phyloP scores from a whole-genome alignment of 2,888 invertebrate species.

The Cheilosia impressa region DNA sequence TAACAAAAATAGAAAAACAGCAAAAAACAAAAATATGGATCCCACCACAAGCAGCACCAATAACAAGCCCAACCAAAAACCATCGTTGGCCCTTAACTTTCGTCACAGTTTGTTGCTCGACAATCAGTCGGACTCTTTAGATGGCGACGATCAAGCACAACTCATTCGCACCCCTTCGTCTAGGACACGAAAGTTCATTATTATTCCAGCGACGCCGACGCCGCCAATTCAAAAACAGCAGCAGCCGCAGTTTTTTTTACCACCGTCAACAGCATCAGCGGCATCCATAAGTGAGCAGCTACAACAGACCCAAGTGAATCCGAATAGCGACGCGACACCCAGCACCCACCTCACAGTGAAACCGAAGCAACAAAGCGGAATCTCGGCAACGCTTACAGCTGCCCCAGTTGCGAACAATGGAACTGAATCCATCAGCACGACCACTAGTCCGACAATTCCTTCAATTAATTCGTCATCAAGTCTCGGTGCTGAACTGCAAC shows the following conservation, averaged over 20 bases:
- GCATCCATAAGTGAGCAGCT: slow-evolving; percentile 63
- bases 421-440: slow-evolving; percentile 59
- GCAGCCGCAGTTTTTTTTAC: slow-evolving; percentile 25
- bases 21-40: slow-evolving; percentile 62
- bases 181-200: slow-evolving; percentile 82
- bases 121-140: slow-evolving; percentile 80
- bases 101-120: slow-evolving; percentile 81
- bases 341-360: slow-evolving; percentile 38
- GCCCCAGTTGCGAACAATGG: slow-evolving; percentile 41
- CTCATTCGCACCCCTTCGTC: slow-evolving; percentile 80
- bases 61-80: slow-evolving; percentile 55
- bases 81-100: slow-evolving; percentile 69
- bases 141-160: slow-evolving; percentile 80
- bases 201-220: slow-evolving; percentile 81
- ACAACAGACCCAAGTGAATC: slow-evolving; percentile 23
- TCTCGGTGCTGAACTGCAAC: slow-evolving; percentile 78
- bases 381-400: slow-evolving; percentile 30
- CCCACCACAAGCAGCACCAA: slow-evolving; percentile 40
- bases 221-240: slow-evolving; percentile 77
- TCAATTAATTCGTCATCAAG: slow-evolving; percentile 77
- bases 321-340: slow-evolving; percentile 36
- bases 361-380: slow-evolving; percentile 58
- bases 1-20: slow-evolving; percentile 63
- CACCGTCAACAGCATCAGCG: slow-evolving; percentile 76
- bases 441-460: slow-evolving; percentile 76